Base-by-base conservation (phyloP, 1,140 invertebrate species). In the Drosophila mayri region DNA sequence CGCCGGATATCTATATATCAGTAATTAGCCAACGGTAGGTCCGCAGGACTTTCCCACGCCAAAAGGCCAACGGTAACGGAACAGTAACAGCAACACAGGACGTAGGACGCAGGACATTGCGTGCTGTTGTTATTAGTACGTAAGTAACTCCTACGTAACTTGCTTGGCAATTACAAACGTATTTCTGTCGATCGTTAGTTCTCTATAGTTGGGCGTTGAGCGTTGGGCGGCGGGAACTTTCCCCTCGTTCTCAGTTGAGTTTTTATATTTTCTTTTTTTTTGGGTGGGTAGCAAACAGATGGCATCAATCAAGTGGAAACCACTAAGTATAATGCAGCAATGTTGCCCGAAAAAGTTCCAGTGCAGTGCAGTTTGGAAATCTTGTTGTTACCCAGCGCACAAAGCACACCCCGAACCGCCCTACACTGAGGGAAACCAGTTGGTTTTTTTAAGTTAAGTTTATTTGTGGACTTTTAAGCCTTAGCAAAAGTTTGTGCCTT, bases 251-350 rank as follows among this genome's bases (percentile, higher is more conserved):
- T 7, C 14, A 7, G 35, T 18, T 12, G 28, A 30, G 28, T 32
- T 14, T 35, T 22, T 16, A 16, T 52, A 16, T 54, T 25, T 49
- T 25, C 25, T 25, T 25, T 25, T 50, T 40, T 28, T 41, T 46
- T 57, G 38, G 12, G 25, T 59, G 38, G 60, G 65, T 43, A 18
- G 52, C 62, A 41, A 73, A 88, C 84, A 88, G 82, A 79, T 88
- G 84, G 84, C 85, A 90, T 88, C 84, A 88, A 88, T 88, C 85
- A 90, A 84, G 84, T 88, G 84, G 85, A 88, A 88, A 88, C 84
- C 84, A 87, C 85, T 65, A 84, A 88, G 60, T 81, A 86, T 81
- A 81, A 79, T 79, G 76, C 76, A 79, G 52, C 76, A 78, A 78
- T 78, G 76, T 78, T 78, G 61, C 59, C 55, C 40, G 43, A 70